phyloP scores from a whole-genome alignment of 2,113 vertebrate species.

The Meles meles region DNA sequence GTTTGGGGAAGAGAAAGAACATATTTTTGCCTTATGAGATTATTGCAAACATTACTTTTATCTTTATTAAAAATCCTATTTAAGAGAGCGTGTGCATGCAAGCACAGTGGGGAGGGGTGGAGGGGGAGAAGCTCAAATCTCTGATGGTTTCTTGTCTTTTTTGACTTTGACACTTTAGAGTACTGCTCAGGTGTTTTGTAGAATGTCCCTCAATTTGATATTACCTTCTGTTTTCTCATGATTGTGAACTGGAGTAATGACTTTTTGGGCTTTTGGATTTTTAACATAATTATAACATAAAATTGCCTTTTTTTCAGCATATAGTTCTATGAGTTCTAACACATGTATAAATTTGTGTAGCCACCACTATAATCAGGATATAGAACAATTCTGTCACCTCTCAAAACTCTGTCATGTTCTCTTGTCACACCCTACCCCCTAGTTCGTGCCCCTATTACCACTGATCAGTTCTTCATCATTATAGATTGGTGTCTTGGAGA shows the following conservation, averaged over 20 bases:
- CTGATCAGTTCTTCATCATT: neutral
- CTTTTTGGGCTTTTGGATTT: neutral
- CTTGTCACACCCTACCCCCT: neutral
- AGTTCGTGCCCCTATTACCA: too few relatives aligned
- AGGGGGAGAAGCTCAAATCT: neutral
- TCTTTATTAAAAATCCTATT: neutral
- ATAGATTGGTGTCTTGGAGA: neutral
- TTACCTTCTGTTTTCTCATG: neutral
- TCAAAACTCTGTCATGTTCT: neutral
- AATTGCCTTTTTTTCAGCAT: neutral
- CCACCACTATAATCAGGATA: neutral
- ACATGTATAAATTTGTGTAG: neutral
- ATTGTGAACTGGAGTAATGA: neutral
- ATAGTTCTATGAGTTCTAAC: neutral
- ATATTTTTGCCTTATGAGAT: conserved; percentile 3
- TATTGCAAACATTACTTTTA: neutral
- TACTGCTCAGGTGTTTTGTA: neutral
- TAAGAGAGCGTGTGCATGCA: neutral
- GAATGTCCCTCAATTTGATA: neutral
- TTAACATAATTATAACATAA: neutral
- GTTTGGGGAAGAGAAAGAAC: neutral
- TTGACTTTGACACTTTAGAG: neutral
- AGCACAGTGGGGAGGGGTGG: neutral
- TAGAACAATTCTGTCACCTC: neutral
- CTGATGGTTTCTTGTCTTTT: neutral